A percentile compares a stretch with the other conserved stretches of the same genome.
Conservation (phyloP, 2,113 vertebrate species). For the Colinus virginianus region DNA sequence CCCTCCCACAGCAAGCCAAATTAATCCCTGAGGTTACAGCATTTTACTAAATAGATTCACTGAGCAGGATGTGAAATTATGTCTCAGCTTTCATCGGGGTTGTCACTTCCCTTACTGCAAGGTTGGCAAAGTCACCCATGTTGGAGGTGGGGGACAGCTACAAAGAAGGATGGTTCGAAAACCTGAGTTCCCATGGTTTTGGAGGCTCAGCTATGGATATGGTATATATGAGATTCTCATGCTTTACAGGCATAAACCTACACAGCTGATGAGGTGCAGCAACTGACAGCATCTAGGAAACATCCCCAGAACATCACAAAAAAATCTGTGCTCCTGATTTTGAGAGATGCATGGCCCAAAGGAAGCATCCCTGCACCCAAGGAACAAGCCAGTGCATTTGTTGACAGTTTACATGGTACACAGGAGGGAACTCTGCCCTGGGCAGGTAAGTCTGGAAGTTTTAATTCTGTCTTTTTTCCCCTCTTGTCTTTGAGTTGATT, state of each 20-base stretch:
- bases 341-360: neutral
- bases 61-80: neutral
- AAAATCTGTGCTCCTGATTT: fast-evolving
- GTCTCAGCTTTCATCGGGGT: neutral
- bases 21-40: neutral
- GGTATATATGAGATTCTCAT: neutral
- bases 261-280: neutral
- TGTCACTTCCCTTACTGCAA: neutral
- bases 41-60: neutral
- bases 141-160: neutral
- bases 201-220: neutral
- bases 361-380: neutral
- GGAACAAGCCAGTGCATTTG: neutral
- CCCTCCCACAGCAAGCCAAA: neutral
- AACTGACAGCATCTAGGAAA: neutral
- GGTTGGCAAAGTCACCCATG: neutral
- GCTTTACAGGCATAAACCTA: neutral
- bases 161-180: fast-evolving
- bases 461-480: neutral
- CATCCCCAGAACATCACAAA: neutral
- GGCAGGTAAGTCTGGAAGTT: neutral
- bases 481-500: neutral
- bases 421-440: neutral
- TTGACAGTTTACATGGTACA: neutral
- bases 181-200: neutral